A percentile compares a stretch with the other conserved stretches of the same genome.
These are phyloP conservation scores for Scaptodrosophila lebanonensis DNA, from an alignment of 1,140 invertebrate genomes.

Conservation along the genomic window DNA sequence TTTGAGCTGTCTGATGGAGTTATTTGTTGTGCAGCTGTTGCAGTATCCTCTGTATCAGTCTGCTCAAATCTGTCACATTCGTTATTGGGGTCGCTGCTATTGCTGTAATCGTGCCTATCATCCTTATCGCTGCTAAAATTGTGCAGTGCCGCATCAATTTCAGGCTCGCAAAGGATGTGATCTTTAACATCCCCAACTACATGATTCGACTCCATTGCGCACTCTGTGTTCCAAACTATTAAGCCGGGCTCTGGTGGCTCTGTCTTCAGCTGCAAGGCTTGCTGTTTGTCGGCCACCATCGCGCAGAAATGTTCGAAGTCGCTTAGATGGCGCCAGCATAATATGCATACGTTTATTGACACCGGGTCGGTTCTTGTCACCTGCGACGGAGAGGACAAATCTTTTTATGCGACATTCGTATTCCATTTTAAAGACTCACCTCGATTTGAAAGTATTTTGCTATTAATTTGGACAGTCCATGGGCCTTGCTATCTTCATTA, in stretches of 20 bases:
- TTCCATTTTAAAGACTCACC: conserved; percentile 3
- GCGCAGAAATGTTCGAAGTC: conserved; percentile 50
- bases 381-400: not conserved
- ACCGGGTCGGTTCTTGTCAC: conserved; percentile 36
- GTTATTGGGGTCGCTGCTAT: not conserved
- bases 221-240: conserved; percentile 55
- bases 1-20: too few species aligned
- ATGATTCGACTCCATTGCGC: conserved; percentile 40
- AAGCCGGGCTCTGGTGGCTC: conserved; percentile 51
- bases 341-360: conserved; percentile 43
- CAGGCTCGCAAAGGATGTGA: conserved; percentile 55
- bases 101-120: not conserved
- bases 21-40: too few species aligned
- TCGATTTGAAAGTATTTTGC: conserved; percentile 32
- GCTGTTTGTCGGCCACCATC: conserved; percentile 55
- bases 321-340: conserved; percentile 41
- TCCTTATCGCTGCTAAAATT: not conserved
- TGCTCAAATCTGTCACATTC: conserved; percentile 13
- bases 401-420: not conserved
- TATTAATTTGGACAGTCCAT: conserved; percentile 18
- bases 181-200: conserved; percentile 51
- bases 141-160: conserved; percentile 42
- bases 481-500: conserved; percentile 18
- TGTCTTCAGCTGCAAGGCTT: conserved; percentile 38
- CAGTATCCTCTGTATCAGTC: too few species aligned